Evolutionary conservation across 2,113 vertebrate species (phyloP), one percentile per base, ranked within the genome.

Genomic region (Lates calcarifer): DNA sequence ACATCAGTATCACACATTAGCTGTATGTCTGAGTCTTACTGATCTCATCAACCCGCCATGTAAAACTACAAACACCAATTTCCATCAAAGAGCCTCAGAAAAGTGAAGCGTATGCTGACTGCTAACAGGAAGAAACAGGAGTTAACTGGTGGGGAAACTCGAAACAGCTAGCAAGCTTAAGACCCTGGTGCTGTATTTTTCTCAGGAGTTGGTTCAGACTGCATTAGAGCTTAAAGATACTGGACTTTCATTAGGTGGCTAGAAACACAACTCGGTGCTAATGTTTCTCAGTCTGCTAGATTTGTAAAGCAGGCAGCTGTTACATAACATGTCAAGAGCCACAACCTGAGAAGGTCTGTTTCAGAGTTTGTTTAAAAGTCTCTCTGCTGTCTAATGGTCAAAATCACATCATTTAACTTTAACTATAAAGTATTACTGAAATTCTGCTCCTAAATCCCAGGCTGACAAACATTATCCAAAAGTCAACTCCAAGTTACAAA

Each of bases 391-490:
- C 33, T 28, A 24, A 65, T 49, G 29, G 62, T 82, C 26, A 82
- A 51, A 80, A 60, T 66, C 13, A 37, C 10, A 62, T 29, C 37
- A 33, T 24, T 4, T 43, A 51, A 58, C 56, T 78, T 75, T 17
- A 72, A 57, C n/a, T 63, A 49, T 77, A 18, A 61, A 6, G 7
- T 53, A 65, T 65, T 17, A 35, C 18, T 64, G 26, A 58, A 75
- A 73, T 63, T 69, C 70, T 69, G 31, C 5, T 74, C 18, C 29
- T 71, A 69, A 77, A 78, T 85, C 31, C 43, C 61, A 2, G 22
- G 37, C 41, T 83, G 65, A 74, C 53, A 77, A 28, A 70, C 35
- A 63, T 74, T 26, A 82, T 53, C 60, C 26, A 43, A 73, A 84
- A 78, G 11, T 28, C 41, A 24, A n/a, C 60, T 71, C 51, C 55